These are phyloP conservation scores for Callyntrura sp. DNA, from an alignment of 2,888 invertebrate species.

Conservation along the genomic window DNA sequence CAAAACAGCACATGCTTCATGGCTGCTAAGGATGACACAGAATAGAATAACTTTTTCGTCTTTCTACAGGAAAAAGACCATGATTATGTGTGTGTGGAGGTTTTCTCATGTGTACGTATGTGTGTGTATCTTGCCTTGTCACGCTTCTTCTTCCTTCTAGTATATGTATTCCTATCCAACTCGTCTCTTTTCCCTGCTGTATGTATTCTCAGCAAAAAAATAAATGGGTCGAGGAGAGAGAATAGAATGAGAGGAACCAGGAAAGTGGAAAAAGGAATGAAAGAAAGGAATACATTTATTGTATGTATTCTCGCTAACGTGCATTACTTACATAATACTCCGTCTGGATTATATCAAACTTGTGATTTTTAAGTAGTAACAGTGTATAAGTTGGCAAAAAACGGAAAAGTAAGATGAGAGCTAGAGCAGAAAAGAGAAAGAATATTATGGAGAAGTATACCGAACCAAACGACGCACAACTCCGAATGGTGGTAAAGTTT, in stretches of 20 bases:
- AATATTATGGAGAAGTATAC: constrained; percentile 43
- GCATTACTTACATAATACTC: constrained; percentile 20
- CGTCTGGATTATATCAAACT: constrained; percentile 45
- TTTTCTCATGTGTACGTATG: neutral
- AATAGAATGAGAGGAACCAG: constrained; percentile 9
- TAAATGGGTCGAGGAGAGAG: constrained; percentile 73
- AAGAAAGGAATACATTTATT: constrained; percentile 66
- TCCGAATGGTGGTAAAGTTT: constrained; percentile 4
- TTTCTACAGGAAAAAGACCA: constrained; percentile 38
- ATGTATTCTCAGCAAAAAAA: constrained; percentile 54
- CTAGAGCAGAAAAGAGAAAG: neutral
- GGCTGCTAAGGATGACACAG: neutral
- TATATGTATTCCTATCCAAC: neutral
- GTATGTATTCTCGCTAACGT: constrained; percentile 29
- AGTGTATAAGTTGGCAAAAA: constrained; percentile 32
- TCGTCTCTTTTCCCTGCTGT: neutral
- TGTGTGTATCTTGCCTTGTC: constrained; percentile 8
- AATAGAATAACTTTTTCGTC: neutral
- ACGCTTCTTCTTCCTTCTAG: constrained; percentile 35
- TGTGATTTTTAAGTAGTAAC: constrained; percentile 41
- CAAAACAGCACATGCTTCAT: neutral
- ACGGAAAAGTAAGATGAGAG: constrained; percentile 49
- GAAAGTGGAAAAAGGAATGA: constrained; percentile 58
- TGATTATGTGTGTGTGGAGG: constrained; percentile 28
- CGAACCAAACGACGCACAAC: constrained; percentile 35